A percentile compares a stretch with the other conserved stretches of the same genome.
Conservation (phyloP, 2,888 invertebrate genomes). For the Diarsia rubi region DNA sequence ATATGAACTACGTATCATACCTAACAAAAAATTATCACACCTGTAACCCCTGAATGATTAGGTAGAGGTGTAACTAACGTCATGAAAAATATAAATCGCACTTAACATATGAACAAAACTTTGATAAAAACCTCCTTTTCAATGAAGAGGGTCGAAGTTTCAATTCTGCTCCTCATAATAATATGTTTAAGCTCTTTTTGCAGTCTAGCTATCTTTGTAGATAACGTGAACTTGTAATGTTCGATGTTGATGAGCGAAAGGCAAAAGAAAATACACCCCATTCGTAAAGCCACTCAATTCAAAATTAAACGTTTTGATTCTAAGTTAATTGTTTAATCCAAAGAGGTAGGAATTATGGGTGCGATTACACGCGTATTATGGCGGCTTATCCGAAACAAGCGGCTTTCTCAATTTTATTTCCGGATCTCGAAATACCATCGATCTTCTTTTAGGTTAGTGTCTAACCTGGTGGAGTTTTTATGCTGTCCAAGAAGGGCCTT, state of each 20-base stretch:
- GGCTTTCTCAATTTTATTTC: conserved; percentile 12
- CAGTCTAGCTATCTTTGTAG: background rate
- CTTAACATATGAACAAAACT: too few relatives aligned
- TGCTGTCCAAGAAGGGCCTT: too few relatives aligned
- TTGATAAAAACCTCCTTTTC: background rate
- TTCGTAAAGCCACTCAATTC: background rate
- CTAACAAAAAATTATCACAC: too few relatives aligned
- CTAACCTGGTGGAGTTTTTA: too few relatives aligned
- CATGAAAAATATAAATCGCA: too few relatives aligned
- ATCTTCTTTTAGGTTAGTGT: background rate
- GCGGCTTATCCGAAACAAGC: conserved; percentile 10
- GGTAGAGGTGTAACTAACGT: too few relatives aligned
- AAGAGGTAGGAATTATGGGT: background rate
- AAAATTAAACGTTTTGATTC: background rate
- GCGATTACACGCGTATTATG: conserved; percentile 1
- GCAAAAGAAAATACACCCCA: background rate
- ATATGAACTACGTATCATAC: too few relatives aligned
- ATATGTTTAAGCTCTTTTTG: background rate
- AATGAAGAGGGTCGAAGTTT: background rate
- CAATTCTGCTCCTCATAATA: background rate
- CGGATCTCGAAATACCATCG: conserved; percentile 5
- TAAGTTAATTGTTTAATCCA: background rate
- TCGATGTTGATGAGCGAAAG: background rate
- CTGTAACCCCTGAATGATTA: too few relatives aligned
- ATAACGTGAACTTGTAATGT: background rate